Evolutionary conservation across 1,140 invertebrate species (phyloP).

Genomic region (Triops longicaudatus): DNA sequence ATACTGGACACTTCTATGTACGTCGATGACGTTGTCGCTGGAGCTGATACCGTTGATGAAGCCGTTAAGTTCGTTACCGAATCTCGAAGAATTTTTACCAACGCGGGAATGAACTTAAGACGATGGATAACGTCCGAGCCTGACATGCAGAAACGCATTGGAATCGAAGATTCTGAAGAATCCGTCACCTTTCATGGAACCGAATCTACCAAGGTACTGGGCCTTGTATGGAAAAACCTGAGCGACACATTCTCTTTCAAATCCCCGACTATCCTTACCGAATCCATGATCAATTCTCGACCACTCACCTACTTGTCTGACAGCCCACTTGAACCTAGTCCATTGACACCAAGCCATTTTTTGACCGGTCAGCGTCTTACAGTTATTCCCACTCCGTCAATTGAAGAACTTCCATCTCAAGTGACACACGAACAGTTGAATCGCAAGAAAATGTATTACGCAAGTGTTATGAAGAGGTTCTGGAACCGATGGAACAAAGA

Average conservation of each 20-base stretch:
- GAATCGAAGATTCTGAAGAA: constrained; percentile 27
- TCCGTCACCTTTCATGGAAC: constrained; percentile 4
- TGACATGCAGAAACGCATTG: constrained; percentile 30
- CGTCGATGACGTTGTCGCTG: constrained; percentile 24
- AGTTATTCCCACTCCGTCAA: too few relatives aligned
- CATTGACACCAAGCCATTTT: too few relatives aligned
- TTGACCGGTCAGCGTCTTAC: too few relatives aligned
- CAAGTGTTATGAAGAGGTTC: too few relatives aligned
- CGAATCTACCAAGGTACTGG: constrained; percentile 30
- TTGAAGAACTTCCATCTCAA: too few relatives aligned
- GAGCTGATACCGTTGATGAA: constrained; percentile 31
- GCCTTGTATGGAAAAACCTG: constrained; percentile 31
- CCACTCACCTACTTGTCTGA: too few relatives aligned
- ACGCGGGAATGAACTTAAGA: constrained; percentile 34
- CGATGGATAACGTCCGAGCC: constrained; percentile 33
- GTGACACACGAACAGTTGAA: too few relatives aligned
- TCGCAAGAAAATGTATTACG: too few relatives aligned
- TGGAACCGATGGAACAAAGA: too few relatives aligned
- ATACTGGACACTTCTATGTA: constrained; percentile 31
- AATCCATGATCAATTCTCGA: too few relatives aligned
- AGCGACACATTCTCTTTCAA: not conserved
- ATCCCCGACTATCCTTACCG: not conserved
- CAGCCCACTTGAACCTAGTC: too few relatives aligned
- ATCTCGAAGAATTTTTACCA: constrained; percentile 29
- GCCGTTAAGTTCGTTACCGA: constrained; percentile 30